Evolutionary conservation across 2,797 vertebrate genomes (phyloP).

Genomic region (Meda fulgida): DNA sequence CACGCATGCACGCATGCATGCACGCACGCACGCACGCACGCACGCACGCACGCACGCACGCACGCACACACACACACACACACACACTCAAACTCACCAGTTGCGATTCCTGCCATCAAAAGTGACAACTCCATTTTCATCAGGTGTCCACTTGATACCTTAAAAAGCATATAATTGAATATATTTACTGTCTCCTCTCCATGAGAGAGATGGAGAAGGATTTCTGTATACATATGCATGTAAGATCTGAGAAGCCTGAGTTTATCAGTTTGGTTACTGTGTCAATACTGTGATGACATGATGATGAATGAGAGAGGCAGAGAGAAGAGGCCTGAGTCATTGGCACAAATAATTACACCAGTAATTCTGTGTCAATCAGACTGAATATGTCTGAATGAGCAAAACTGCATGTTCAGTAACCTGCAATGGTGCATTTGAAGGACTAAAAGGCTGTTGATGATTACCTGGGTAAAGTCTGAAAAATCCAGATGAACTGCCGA

Average conservation of each 20-base stretch:
- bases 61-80: too few relatives aligned
- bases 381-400: slow-evolving; percentile 9
- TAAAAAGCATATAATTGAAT: slow-evolving; percentile 7
- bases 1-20: too few relatives aligned
- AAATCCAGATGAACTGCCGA: slow-evolving; percentile 92
- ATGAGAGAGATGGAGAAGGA: not conserved
- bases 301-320: slow-evolving; percentile 17
- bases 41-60: too few relatives aligned
- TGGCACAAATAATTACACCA: slow-evolving; percentile 22
- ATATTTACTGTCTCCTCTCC: not conserved
- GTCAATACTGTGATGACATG: slow-evolving; percentile 21
- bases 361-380: slow-evolving; percentile 22
- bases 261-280: slow-evolving; percentile 5
- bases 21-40: too few relatives aligned
- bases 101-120: slow-evolving; percentile 95
- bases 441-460: not conserved
- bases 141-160: slow-evolving; percentile 95
- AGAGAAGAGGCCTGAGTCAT: slow-evolving; percentile 26
- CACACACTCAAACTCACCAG: slow-evolving; percentile 80
- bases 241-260: not conserved
- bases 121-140: slow-evolving; percentile 92
- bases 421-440: not conserved
- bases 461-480: slow-evolving; percentile 95
- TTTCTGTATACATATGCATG: not conserved
- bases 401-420: not conserved